A percentile compares a stretch with the other conserved stretches of the same genome.
phyloP scores from a whole-genome alignment of 2,797 vertebrate species.

The Ctenochaetus hawaiiensis region DNA sequence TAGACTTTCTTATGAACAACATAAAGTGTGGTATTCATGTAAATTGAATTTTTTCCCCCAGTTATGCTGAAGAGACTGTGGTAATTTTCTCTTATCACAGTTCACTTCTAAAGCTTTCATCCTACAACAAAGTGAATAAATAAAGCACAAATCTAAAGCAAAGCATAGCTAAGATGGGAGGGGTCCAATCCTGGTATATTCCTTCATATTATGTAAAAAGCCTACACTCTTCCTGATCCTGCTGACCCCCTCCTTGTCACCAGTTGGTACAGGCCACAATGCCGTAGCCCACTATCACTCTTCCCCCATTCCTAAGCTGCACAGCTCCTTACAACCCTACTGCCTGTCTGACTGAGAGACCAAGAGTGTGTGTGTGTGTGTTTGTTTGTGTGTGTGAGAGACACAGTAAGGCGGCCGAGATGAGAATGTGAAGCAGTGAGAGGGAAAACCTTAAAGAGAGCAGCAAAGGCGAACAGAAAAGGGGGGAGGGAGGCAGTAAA shows the following conservation, averaged over 20 bases:
- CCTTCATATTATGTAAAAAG: slow-evolving; percentile 62
- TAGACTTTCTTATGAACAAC: not conserved
- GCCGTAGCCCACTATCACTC: slow-evolving; percentile 70
- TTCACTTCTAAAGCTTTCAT: slow-evolving; percentile 19
- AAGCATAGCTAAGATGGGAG: not conserved
- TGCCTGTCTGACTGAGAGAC: slow-evolving; percentile 60
- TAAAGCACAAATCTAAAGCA: not conserved
- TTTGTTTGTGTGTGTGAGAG: slow-evolving; percentile 34
- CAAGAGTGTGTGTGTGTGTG: slow-evolving; percentile 32
- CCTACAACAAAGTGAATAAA: slow-evolving; percentile 18
- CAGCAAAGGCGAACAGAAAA: slow-evolving; percentile 63
- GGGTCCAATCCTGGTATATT: slow-evolving; percentile 47
- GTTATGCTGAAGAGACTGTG: not conserved
- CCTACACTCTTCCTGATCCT: slow-evolving; percentile 48
- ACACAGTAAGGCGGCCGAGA: slow-evolving; percentile 62
- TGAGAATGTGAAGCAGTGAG: slow-evolving; percentile 73
- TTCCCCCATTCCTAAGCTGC: slow-evolving; percentile 63
- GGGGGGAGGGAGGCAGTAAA: slow-evolving; percentile 41
- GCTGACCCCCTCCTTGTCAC: slow-evolving; percentile 65
- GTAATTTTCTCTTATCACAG: not conserved
- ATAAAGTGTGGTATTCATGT: not conserved
- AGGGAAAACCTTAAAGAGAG: slow-evolving; percentile 71
- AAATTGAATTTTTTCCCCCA: not conserved
- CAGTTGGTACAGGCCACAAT: slow-evolving; percentile 83
- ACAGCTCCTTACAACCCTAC: slow-evolving; percentile 66